These are phyloP conservation scores for Chlorodrepanis virens DNA, from an alignment of 2,113 vertebrate species.

Conservation along the genomic window DNA sequence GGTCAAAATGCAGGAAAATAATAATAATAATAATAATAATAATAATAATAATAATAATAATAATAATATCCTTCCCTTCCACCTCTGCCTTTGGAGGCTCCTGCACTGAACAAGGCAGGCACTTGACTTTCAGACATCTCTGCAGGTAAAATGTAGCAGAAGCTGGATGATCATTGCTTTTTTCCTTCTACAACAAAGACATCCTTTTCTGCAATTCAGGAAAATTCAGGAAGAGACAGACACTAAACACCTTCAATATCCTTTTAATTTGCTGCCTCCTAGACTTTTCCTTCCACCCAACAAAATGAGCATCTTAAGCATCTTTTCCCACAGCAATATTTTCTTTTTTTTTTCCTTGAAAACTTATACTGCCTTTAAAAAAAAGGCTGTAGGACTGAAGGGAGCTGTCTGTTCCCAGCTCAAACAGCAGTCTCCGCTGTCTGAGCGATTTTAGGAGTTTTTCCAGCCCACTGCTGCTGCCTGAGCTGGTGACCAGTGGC, in stretches of 20 bases:
- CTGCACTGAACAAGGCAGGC: background rate
- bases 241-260: background rate
- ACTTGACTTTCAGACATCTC: background rate
- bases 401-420: background rate
- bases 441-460: background rate
- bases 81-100: background rate
- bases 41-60: background rate
- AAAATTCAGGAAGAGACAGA: background rate
- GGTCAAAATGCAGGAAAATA: constrained; percentile 44
- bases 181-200: background rate
- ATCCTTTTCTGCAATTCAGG: background rate
- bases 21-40: background rate
- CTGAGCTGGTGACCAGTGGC: background rate
- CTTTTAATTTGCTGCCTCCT: background rate
- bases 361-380: background rate
- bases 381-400: background rate
- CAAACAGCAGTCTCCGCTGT: background rate
- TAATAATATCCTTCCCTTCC: background rate
- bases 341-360: background rate
- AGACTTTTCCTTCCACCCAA: background rate
- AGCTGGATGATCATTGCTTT: background rate
- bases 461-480: background rate
- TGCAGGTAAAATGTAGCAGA: background rate
- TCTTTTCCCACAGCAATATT: background rate
- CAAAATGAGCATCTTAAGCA: background rate